Percentiles rank a stretch among this genome's conserved stretches.
Evolutionary conservation across 2,888 invertebrate genomes (phyloP).

Genomic region (Agrilus mali): DNA sequence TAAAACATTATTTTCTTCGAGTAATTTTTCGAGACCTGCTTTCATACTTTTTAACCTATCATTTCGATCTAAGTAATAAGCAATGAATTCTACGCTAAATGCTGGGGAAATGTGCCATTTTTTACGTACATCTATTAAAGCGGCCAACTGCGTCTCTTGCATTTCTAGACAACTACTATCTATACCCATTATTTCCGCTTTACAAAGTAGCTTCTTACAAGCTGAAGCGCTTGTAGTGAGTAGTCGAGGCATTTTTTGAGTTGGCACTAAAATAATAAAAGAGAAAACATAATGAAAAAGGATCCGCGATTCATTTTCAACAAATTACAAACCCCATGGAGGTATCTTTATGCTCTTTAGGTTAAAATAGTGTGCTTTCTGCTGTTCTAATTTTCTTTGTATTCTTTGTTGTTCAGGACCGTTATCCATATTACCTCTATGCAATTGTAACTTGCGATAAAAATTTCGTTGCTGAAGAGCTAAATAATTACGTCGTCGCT

Average conservation of each 20-base stretch:
- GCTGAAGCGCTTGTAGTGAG: constrained; percentile 85
- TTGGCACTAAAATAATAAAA: constrained; percentile 54
- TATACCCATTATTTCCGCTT: constrained; percentile 84
- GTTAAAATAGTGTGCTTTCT: constrained; percentile 67
- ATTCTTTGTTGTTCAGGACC: constrained; percentile 62
- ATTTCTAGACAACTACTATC: constrained; percentile 70
- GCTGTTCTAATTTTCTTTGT: constrained; percentile 69
- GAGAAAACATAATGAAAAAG: not conserved
- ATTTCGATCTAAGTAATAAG: constrained; percentile 85
- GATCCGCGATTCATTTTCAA: constrained; percentile 5
- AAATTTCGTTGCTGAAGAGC: constrained; percentile 73
- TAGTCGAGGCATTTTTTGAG: constrained; percentile 87
- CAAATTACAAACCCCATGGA: constrained; percentile 63
- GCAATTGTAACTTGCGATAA: constrained; percentile 45
- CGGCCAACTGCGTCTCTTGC: constrained; percentile 70
- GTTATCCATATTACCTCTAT: constrained; percentile 47
- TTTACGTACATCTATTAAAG: constrained; percentile 73
- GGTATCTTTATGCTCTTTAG: constrained; percentile 61
- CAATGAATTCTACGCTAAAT: constrained; percentile 88
- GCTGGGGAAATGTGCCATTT: constrained; percentile 93
- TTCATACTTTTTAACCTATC: constrained; percentile 68
- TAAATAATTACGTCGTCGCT: constrained; percentile 72
- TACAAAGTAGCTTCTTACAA: constrained; percentile 65
- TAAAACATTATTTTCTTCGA: constrained; percentile 60
- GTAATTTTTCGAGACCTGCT: constrained; percentile 59